These are phyloP conservation scores for Drosophila bunnanda DNA, from an alignment of 2,888 invertebrate genomes.

Conservation along the genomic window DNA sequence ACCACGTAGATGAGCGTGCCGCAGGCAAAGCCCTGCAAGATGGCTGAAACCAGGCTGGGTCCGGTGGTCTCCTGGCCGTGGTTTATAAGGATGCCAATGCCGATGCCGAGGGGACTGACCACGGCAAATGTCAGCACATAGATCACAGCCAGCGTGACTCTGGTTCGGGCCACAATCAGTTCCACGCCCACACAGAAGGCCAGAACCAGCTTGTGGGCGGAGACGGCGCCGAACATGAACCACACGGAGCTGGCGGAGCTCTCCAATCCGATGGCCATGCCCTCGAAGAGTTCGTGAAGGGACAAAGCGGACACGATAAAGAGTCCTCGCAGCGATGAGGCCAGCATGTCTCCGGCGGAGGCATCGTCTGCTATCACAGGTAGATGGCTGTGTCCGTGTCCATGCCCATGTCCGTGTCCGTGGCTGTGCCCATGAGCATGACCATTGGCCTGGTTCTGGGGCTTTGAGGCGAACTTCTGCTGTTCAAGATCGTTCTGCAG, in stretches of 20 bases:
- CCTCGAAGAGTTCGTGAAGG: slow-evolving; percentile 94
- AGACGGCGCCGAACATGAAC: slow-evolving; percentile 94
- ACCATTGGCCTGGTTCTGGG: slow-evolving; percentile 48
- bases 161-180: slow-evolving; percentile 89
- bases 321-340: slow-evolving; percentile 88
- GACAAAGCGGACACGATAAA: slow-evolving; percentile 92
- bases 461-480: slow-evolving; percentile 65
- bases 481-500: slow-evolving; percentile 72
- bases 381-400: slow-evolving; percentile 70
- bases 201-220: slow-evolving; percentile 94
- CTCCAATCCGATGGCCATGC: slow-evolving; percentile 92
- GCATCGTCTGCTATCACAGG: slow-evolving; percentile 80
- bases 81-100: slow-evolving; percentile 90
- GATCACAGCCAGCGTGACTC: slow-evolving; percentile 87
- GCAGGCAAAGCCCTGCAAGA: slow-evolving; percentile 93
- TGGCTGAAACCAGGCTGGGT: slow-evolving; percentile 87
- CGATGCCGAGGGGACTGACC: slow-evolving; percentile 89
- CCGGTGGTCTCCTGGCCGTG: slow-evolving; percentile 87
- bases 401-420: slow-evolving; percentile 38
- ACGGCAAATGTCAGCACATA: slow-evolving; percentile 91
- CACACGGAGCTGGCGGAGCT: slow-evolving; percentile 87
- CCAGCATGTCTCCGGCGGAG: slow-evolving; percentile 75
- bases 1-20: slow-evolving; percentile 97
- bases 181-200: slow-evolving; percentile 95
- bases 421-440: slow-evolving; percentile 51